Conservation (phyloP, 2,888 invertebrate genomes). For the Nomada goodeniana region DNA sequence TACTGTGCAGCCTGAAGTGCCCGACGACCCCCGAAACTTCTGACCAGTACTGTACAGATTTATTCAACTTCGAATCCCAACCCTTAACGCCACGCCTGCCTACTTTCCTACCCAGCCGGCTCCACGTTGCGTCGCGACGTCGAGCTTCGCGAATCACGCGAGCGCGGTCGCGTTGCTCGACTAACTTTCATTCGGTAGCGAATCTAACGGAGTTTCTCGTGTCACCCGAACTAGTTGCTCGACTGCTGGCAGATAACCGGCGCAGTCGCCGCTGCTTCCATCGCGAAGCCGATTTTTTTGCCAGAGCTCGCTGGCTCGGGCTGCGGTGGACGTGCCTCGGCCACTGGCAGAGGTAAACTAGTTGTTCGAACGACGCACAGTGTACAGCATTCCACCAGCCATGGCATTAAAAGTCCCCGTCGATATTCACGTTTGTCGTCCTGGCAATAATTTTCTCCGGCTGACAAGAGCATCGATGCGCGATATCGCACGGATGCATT, state of each 20-base stretch:
- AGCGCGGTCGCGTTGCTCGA: slow-evolving; percentile 10
- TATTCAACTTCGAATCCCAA: no score
- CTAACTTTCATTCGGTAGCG: slow-evolving; percentile 52
- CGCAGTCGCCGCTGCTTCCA: slow-evolving; percentile 23
- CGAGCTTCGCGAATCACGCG: slow-evolving; percentile 1
- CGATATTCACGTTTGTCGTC: slow-evolving; percentile 64
- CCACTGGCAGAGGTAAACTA: slow-evolving; percentile 61
- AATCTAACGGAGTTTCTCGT: slow-evolving; percentile 61
- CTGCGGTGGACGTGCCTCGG: slow-evolving; percentile 3
- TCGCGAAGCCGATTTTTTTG: slow-evolving; percentile 29
- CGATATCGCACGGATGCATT: slow-evolving; percentile 53
- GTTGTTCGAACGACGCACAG: slow-evolving; percentile 55
- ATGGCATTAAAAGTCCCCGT: slow-evolving; percentile 54
- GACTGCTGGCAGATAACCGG: slow-evolving; percentile 16
- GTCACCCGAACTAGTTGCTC: slow-evolving; percentile 43
- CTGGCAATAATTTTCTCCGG: slow-evolving; percentile 58
- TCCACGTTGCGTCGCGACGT: background rate
- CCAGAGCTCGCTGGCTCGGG: slow-evolving; percentile 6
- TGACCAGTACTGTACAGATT: no score
- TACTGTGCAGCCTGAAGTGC: no score
- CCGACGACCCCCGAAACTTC: no score
- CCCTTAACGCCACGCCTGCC: background rate
- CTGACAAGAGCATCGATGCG: slow-evolving; percentile 60
- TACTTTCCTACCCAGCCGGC: background rate
- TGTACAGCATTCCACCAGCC: slow-evolving; percentile 55